A percentile compares a stretch with the other conserved stretches of the same genome.
Evolutionary conservation across 2,888 invertebrate species (phyloP).

Genomic region (Chloroclysta siterata): DNA sequence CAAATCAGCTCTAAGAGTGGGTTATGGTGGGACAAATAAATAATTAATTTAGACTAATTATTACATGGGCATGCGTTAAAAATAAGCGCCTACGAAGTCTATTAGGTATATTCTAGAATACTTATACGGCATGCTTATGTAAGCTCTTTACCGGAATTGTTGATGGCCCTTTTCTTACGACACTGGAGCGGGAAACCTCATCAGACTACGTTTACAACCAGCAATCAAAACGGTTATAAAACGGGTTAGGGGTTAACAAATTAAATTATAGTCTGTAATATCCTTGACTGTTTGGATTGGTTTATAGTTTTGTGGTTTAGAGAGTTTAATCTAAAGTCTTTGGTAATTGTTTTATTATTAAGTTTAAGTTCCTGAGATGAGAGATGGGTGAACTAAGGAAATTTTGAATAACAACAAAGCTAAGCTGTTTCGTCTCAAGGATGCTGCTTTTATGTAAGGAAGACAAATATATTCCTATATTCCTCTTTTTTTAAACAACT

Average conservation of each 20-base stretch:
- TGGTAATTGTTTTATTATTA: constrained; percentile 19
- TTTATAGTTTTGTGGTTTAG: constrained; percentile 35
- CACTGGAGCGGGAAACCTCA: constrained; percentile 3
- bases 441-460: no score
- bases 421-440: background rate
- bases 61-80: no score
- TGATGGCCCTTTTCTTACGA: background rate
- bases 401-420: background rate
- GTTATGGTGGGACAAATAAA: no score
- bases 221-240: constrained; percentile 51
- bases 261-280: constrained; percentile 49
- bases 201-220: constrained; percentile 27
- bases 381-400: background rate
- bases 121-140: background rate
- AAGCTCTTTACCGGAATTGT: background rate
- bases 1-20: no score
- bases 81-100: no score
- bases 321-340: constrained; percentile 27
- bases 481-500: no score
- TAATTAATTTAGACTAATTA: no score
- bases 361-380: constrained; percentile 13
- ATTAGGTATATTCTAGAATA: no score
- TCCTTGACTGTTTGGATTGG: constrained; percentile 40
- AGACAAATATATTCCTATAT: no score
- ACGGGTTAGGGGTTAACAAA: constrained; percentile 50